Evolutionary conservation across 1,140 invertebrate genomes (phyloP), one percentile per base, ranked within the genome.

Genomic region (Anagrus nilaparvatae): DNA sequence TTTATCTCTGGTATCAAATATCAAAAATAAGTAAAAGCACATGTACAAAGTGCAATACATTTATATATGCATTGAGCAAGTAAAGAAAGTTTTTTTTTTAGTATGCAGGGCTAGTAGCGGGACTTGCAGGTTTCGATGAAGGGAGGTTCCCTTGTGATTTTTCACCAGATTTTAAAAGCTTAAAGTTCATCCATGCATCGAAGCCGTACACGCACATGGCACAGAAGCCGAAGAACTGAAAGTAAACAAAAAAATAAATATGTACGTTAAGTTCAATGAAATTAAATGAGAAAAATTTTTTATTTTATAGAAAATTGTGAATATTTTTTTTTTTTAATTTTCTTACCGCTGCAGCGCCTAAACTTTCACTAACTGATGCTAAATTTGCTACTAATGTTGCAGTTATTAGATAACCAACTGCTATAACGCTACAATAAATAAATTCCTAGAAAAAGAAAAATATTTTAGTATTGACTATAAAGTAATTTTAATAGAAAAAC

Each of bases 201-300:
- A 77, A 73, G 2, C 73, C 82, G 65, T 88, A 91, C 10, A 69
- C 72, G n/a, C 79, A 51, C 77, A 82, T 87, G 19, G 78, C 78
- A 40, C 73, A 69, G 62, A 82, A 89, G 25, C 85, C 86, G 59
- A 89, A 88, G 58, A 88, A 82, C 83, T 87, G 59, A 20, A 76
- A 75, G 48, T 69, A 50, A 23, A n/a, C n/a, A 34, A 47, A 35
- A 44, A 29, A 30, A 30, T 25, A 19, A 14, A 13, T 25, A n/a
- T n/a, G n/a, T n/a, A n/a, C n/a, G n/a, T n/a, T n/a, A n/a, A n/a
- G n/a, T n/a, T n/a, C n/a, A n/a, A n/a, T n/a, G n/a, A n/a, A n/a
- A n/a, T n/a, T n/a, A n/a, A n/a, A n/a, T n/a, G n/a, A n/a, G n/a
- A n/a, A 46, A 41, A 27, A 43, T 19, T 33, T 25, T 19, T 29